phyloP scores from a whole-genome alignment of 2,888 invertebrate species.

The Dasysyrphus tricinctus region DNA sequence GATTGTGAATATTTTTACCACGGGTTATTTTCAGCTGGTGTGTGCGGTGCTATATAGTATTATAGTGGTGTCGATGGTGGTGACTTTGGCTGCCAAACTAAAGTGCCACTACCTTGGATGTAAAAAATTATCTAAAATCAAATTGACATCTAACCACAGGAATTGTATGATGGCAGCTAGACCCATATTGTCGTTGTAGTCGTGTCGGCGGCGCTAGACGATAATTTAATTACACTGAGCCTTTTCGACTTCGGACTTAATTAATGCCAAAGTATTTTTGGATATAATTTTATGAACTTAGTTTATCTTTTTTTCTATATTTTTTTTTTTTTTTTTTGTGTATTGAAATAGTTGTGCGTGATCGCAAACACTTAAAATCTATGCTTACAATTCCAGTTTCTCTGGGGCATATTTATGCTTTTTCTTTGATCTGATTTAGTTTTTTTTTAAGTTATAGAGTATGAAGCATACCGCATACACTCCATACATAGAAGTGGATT shows the following conservation, averaged over 20 bases:
- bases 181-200: conserved; percentile 41
- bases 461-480: not conserved
- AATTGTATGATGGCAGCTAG: conserved; percentile 68
- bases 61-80: conserved; percentile 2
- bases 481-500: conserved; percentile 39
- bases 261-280: conserved; percentile 64
- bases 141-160: conserved; percentile 73
- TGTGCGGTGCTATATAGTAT: not conserved
- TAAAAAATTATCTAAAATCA: conserved; percentile 67
- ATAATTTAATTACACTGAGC: conserved; percentile 61
- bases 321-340: conserved; percentile 2
- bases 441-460: not conserved
- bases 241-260: conserved; percentile 57
- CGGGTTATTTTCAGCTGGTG: conserved; percentile 46
- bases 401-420: conserved; percentile 37
- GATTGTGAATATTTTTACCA: conserved; percentile 31
- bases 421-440: conserved; percentile 38
- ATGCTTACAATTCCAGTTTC: conserved; percentile 38
- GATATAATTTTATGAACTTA: not conserved
- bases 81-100: conserved; percentile 44
- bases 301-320: conserved; percentile 19
- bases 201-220: conserved; percentile 52
- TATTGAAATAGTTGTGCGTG: conserved; percentile 25
- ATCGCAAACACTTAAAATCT: conserved; percentile 19
- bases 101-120: conserved; percentile 12